Conservation (phyloP, 2,113 vertebrate genomes). For the Dryoscopus gambensis region DNA sequence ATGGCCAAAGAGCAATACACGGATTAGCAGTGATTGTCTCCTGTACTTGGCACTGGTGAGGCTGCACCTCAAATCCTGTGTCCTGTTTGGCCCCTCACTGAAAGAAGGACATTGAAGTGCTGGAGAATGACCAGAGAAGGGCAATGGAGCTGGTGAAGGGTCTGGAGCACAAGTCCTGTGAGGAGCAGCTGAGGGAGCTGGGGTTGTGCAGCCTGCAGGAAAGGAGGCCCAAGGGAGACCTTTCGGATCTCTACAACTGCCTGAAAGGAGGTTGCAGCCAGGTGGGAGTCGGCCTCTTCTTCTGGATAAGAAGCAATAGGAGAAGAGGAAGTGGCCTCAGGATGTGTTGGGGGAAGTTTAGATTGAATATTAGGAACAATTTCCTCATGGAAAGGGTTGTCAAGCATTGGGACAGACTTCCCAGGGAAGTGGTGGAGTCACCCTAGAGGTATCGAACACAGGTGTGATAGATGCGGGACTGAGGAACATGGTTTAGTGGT, state of each 20-base stretch:
- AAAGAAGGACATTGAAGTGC: not conserved
- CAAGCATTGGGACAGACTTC: not conserved
- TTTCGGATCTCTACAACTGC: not conserved
- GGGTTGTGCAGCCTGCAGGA: not conserved
- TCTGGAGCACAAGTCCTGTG: not conserved
- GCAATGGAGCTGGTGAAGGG: rapidly evolving
- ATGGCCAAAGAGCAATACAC: not conserved
- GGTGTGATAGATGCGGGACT: not conserved
- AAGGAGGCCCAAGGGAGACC: not conserved
- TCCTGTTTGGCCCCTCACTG: not conserved
- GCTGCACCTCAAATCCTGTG: rapidly evolving
- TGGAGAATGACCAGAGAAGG: rapidly evolving
- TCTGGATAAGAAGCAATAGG: not conserved
- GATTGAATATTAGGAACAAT: not conserved
- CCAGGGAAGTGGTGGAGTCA: not conserved
- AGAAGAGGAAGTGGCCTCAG: not conserved
- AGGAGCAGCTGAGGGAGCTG: not conserved
- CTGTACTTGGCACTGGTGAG: not conserved
- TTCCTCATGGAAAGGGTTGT: not conserved
- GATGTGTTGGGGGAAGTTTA: not conserved
- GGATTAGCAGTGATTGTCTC: not conserved
- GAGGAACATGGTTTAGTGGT: not conserved
- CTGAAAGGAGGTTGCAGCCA: not conserved
- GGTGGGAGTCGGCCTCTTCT: rapidly evolving
- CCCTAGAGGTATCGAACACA: not conserved